Percentiles rank a stretch among this genome's conserved stretches.
phyloP scores from a whole-genome alignment of 2,888 invertebrate species.

The Chloroclystis v-ata region DNA sequence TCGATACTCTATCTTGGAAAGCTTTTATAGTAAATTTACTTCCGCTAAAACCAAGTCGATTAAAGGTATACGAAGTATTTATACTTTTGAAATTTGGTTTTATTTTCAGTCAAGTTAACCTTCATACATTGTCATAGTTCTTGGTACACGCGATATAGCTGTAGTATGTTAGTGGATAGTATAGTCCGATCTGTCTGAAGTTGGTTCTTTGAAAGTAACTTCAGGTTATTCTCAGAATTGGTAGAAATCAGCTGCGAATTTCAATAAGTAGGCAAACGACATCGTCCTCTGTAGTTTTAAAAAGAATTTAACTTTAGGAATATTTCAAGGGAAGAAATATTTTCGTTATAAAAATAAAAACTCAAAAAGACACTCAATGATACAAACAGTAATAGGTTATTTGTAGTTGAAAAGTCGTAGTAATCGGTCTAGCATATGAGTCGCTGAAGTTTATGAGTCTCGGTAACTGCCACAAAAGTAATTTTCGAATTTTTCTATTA shows the following conservation, averaged over 20 bases:
- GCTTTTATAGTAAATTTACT: too few relatives aligned
- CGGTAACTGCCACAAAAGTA: conserved; percentile 53
- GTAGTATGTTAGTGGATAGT: not conserved
- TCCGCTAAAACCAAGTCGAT: too few relatives aligned
- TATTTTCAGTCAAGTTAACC: too few relatives aligned
- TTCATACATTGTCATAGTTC: not conserved
- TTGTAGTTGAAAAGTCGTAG: not conserved
- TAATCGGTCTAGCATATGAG: conserved; percentile 12
- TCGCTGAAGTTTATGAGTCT: conserved; percentile 20
- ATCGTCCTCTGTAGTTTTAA: conserved; percentile 11
- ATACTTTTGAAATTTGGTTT: too few relatives aligned
- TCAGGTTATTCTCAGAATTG: conserved; percentile 3
- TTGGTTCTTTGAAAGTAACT: conserved; percentile 7
- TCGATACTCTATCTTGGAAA: too few relatives aligned
- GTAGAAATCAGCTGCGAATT: conserved; percentile 1
- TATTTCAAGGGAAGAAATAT: conserved; percentile 13
- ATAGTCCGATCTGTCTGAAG: not conserved
- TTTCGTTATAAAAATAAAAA: conserved; percentile 15
- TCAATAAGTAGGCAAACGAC: conserved; percentile 4
- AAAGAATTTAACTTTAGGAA: conserved; percentile 2
- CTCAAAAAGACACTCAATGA: conserved; percentile 7
- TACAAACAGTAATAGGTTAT: not conserved
- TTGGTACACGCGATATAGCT: not conserved
- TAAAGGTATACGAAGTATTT: not conserved
- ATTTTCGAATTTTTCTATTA: conserved; percentile 23